Base-by-base conservation (phyloP, 2,113 vertebrate species). In the Alethe diademata region DNA sequence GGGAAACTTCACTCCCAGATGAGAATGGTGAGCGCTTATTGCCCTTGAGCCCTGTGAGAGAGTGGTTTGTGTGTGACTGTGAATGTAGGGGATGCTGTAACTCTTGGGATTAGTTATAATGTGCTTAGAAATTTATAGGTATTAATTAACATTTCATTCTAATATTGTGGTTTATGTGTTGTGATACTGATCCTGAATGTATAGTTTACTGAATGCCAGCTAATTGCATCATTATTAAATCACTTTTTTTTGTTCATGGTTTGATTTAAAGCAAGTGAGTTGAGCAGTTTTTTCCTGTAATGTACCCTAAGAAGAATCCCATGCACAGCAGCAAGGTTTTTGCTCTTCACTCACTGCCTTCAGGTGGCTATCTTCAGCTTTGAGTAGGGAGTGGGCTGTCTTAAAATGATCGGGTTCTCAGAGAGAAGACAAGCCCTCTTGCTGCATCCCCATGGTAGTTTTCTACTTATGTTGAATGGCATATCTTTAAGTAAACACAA, bases 31-130 rank as follows among this genome's bases (percentile, higher is more conserved):
- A 64, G 33, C n/a, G 12, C 18, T 72, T 0, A 0, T 56, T 71
- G 23, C 31, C 57, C 19, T 51, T 0, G 0, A 75, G 35, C 18
- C 19, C 25, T 38, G 20, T 69, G 14, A 43, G 53, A 73, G 5
- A 23, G 33, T 75, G 35, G 31, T 48, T 16, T 64, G 14, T 62
- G 18, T 1, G 0, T 47, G 40, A 18, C 9, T 61, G 15, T 31
- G 66, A 15, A 40, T 12, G 15, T 9, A 14, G 25, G 9, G 6
- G 5, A 12, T 26, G 15, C 16, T 87, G 14, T 48, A 48, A 40
- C 24, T 66, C 43, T 36, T 81, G 25, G n/a, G 22, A 51, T 54
- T 64, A n/a, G 13, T 51, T 86, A 35, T 4, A 54, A 9, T 1
- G 16, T 81, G 31, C 45, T 65, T 93, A 73, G 69, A 92, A 84